Evolutionary conservation across 1,140 invertebrate genomes (phyloP), one percentile per base, ranked within the genome.

Genomic region (Cyphomyrmex costatus): DNA sequence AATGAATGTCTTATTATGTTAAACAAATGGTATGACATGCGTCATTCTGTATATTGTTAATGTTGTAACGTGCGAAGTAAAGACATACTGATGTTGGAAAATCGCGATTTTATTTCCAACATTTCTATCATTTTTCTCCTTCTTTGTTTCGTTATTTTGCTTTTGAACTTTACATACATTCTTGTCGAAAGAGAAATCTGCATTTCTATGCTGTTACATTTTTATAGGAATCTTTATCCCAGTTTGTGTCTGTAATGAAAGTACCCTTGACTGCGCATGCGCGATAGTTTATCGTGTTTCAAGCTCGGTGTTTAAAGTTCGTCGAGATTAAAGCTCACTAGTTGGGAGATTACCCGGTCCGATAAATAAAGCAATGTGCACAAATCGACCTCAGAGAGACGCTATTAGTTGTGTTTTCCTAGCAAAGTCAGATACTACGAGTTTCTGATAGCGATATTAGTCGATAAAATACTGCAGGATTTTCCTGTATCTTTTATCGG

Each of bases 241-340:
- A 33, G 16, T 21, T 46, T 36, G 73, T 66, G 73, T 66, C 30
- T 58, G 73, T 65, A 46, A 24, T 14, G 82, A 85, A 76, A 85
- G 78, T 78, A 56, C 21, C 30, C 49, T 16, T 21, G 73, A 77
- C 30, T 36, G 19, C 51, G 21, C 10, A 14, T 60, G 60, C 66
- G 36, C 24, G 73, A 53, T 78, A 58, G 74, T 85, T 85, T 79
- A 65, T 84, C 83, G 46, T 58, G 83, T 51, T 85, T 2, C 36
- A 65, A 42, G 30, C 58, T 63, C 46, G 36, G 7, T 77, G 61
- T 85, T 85, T 79, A 85, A 85, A 85, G 61, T 85, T 85, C 19
- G 79, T 42, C 53, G 68, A 74, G 68, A 73, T 83, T 83, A 83
- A 83, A 83, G 53, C 68, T 53, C 61, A 27, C 68, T 60, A 74